A percentile compares a stretch with the other conserved stretches of the same genome.
Conservation (phyloP, 2,888 invertebrate species). For the Tolmerus cingulatus region DNA sequence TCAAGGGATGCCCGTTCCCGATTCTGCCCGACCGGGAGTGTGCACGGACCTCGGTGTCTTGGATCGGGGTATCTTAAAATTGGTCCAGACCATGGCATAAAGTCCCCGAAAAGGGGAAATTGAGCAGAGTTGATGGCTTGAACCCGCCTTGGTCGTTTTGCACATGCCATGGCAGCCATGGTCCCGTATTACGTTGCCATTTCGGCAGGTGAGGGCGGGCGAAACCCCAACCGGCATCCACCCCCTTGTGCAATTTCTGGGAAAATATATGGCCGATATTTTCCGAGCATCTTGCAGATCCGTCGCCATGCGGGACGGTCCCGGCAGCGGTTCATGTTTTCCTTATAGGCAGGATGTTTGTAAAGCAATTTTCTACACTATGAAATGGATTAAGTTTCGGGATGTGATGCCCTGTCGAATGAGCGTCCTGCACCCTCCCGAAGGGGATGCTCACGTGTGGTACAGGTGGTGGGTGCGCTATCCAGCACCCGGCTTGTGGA, state of each 20-base stretch:
- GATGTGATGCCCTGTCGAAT: conserved; percentile 45
- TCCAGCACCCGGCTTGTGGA: neutral
- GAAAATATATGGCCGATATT: conserved; percentile 4
- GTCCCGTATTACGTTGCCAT: neutral
- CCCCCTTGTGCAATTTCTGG: conserved; percentile 13
- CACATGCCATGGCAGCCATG: neutral
- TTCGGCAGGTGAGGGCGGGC: conserved; percentile 13
- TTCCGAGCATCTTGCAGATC: conserved; percentile 18
- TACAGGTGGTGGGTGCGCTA: neutral
- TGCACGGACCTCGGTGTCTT: neutral
- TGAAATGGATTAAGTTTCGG: conserved; percentile 49
- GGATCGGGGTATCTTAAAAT: conserved; percentile 25
- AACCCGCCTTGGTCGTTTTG: conserved; percentile 18
- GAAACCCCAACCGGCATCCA: neutral
- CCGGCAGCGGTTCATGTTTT: conserved; percentile 18
- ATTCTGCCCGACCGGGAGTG: neutral
- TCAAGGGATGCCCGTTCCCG: conserved; percentile 6
- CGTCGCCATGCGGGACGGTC: neutral
- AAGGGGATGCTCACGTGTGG: neutral
- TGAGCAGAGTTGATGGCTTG: neutral
- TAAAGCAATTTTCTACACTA: conserved; percentile 45
- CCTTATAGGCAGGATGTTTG: conserved; percentile 36
- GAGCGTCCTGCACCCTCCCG: neutral
- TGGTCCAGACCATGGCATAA: conserved; percentile 21
- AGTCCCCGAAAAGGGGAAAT: conserved; percentile 8